Percentiles rank a stretch among this genome's conserved stretches.
phyloP scores from a whole-genome alignment of 2,113 vertebrate genomes.

The Saccopteryx bilineata region DNA sequence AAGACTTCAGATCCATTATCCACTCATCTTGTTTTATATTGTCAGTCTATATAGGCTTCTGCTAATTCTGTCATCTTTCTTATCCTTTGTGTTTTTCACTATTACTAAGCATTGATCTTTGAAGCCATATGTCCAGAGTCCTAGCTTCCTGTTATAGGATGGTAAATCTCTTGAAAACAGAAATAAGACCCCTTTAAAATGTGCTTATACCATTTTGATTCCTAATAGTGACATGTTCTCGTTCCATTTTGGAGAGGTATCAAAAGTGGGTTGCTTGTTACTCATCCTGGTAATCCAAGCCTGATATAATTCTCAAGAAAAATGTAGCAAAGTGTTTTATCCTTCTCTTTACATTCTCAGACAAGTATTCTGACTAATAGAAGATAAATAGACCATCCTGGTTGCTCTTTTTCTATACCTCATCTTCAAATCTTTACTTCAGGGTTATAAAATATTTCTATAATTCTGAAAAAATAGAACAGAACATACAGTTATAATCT shows the following conservation, averaged over 20 bases:
- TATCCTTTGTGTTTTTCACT: not conserved
- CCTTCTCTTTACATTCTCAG: not conserved
- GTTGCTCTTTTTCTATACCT: not conserved
- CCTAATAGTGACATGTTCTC: not conserved
- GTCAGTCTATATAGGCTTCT: not conserved
- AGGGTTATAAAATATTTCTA: slow-evolving; percentile 35
- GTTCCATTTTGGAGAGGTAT: not conserved
- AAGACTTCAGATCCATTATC: not conserved
- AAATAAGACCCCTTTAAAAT: not conserved
- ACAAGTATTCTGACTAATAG: not conserved
- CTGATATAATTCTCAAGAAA: not conserved
- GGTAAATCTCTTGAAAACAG: not conserved
- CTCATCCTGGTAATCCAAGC: not conserved
- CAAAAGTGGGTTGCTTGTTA: not conserved
- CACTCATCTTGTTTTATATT: not conserved
- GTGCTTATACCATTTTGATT: not conserved
- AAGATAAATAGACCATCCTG: not conserved
- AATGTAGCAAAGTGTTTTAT: not conserved
- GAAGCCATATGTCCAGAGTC: not conserved
- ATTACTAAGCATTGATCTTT: not conserved
- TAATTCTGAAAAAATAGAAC: slow-evolving; percentile 44
- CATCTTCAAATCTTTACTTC: not conserved
- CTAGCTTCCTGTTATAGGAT: not conserved
- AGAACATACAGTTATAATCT: slow-evolving; percentile 31
- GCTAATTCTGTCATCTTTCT: not conserved